Base-by-base conservation (phyloP, 2,113 vertebrate species). In the Chlamydotis undulata region DNA sequence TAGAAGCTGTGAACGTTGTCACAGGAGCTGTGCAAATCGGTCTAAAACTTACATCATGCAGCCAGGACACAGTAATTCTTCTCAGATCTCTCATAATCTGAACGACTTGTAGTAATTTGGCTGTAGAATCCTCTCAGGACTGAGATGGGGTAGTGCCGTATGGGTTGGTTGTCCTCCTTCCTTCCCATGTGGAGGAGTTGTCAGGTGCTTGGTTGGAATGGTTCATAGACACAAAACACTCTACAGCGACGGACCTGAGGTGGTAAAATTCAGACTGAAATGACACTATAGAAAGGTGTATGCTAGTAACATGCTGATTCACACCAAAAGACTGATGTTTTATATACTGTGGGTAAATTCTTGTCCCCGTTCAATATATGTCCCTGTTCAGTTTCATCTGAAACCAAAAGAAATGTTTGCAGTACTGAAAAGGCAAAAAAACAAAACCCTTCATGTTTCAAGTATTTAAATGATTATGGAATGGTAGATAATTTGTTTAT, bases 71-170 rank as follows among this genome's bases (percentile, higher is more conserved):
- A 18, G 43, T 90, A 83, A 83, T 75, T 56, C 76, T 59, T 76
- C 84, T 87, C 70, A 83, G 63, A 49, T 76, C 33, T 84, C 53
- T 81, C 57, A 35, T 86, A 90, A 78, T 94, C 31, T 89, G 79
- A 88, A 47, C 28, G 81, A 57, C 39, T 9, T 76, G 31, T 73
- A 52, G 41, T 75, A 74, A 80, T 94, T 74, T 77, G 45, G 19
- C 28, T 55, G 17, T 65, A 55, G 80, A 86, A 90, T 86, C 59
- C 52, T 76, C 53, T 75, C 33, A 68, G 67, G 52, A 37, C 53
- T 52, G 52, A 77, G 33, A 21, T 64, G 55, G 39, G 31, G 29
- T 83, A 65, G 50, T 45, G n/a, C 45, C 2, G 0, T 41, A 11
- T 69, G 69, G 21, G 12, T 60, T 56, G 12, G 19, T 77, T 92